Base-by-base conservation (phyloP, 2,113 vertebrate species). In the Dasyornis broadbenti region DNA sequence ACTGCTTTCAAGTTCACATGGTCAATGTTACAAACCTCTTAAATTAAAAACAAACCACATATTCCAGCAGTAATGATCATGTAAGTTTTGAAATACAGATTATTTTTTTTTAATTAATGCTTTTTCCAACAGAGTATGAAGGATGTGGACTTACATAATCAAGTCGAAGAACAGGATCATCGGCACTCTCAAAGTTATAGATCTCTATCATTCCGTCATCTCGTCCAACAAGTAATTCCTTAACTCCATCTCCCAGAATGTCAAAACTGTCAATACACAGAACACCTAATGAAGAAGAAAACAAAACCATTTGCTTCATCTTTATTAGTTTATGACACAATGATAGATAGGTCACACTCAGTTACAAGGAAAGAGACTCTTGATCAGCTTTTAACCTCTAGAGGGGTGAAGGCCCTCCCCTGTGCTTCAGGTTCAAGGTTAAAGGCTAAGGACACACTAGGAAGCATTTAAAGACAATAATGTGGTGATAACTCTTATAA, bases 231-330 rank as follows among this genome's bases (percentile, higher is more conserved):
- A 99, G 98, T 40, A 99, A 86, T 86, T 99, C 99, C 92, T 98
- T 99, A 90, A 99, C 99, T 27, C 99, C 99, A 65, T 99, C 99
- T 89, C 99, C 99, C 92, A 98, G 56, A 76, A 99, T 99, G 88
- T 99, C 99, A 93, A 98, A 99, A 17, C 98, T 98, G 95, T 99
- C 99, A 56, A 99, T 96, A 94, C 99, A 99, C 45, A 99, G 97
- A 86, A 99, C 96, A 88, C 99, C 99, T 99, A 90, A 37, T 10
- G 42, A 86, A 94, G 96, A 81, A 82, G 44, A 81, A 69, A 92
- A 59, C 16, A 54, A 69, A 77, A 23, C 7, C 3, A 1, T 33
- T 80, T 49, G 45, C 26, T 63, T 56, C 3, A 53, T 23, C 45
- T 75, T 71, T 20, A 57, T 30, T 44, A 16, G 2, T 69, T 89